Base-by-base conservation (phyloP, 2,113 vertebrate species). In the Poeciliopsis occidentalis region DNA sequence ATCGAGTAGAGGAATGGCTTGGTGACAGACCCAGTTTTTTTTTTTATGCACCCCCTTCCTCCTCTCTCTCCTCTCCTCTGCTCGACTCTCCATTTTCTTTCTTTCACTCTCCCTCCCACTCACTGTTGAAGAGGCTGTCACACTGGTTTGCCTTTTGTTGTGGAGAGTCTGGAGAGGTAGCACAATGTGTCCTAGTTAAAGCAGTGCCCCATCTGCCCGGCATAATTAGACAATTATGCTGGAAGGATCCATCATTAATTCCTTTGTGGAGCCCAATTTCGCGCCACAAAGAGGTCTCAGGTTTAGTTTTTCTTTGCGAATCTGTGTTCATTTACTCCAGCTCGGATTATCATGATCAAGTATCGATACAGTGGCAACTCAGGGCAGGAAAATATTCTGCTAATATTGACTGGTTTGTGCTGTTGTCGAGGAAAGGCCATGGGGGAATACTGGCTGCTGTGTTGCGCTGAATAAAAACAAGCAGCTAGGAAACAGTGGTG, bases 201-300 rank as follows among this genome's bases (percentile, higher is more conserved):
- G 90, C 88, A 85, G 89, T 87, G 87, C 89, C 93, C 94, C 92
- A 94, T 94, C 93, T 94, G 94, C 92, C 92, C 85, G 71, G 81
- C 89, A 89, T 94, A 94, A 95, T 93, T 93, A 94, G 89, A 93
- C 92, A 94, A 94, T 94, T 94, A 94, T 88, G 85, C 89, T 88
- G 91, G 83, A 90, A 92, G 90, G 88, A 93, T 92, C 90, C 87
- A 87, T 92, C 91, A 92, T 93, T 93, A 92, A 91, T 90, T 93
- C 89, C 91, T 93, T 92, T 94, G 92, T 92, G 91, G 88, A 87
- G 89, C 89, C 85, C 90, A 93, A 89, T 91, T 92, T 88, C 73
- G 73, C 87, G 78, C 86, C 86, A 92, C 91, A 92, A 91, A 92
- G 84, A 85, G 85, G 83, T 88, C 86, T 89, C 71, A 87, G 90